phyloP scores from a whole-genome alignment of 2,888 invertebrate genomes.

The Agrotis exclamationis region DNA sequence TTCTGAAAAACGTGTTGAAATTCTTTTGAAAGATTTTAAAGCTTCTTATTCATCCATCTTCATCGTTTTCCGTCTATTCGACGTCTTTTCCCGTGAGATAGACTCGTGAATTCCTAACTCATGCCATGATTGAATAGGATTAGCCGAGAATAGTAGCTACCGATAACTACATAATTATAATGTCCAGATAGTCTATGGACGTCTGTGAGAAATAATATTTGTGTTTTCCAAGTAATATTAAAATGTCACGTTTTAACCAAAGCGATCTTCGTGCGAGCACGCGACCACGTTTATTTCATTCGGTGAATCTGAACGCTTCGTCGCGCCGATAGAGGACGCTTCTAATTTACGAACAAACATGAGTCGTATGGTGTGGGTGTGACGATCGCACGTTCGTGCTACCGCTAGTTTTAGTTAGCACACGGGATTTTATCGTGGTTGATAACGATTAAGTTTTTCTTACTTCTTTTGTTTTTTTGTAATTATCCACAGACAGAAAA shows the following conservation, averaged over 20 bases:
- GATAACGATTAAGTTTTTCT: not conserved
- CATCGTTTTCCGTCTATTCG: constrained; percentile 26
- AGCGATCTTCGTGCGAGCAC: not conserved
- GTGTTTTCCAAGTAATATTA: not conserved
- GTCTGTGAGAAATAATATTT: constrained; percentile 1
- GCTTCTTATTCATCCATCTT: constrained; percentile 30
- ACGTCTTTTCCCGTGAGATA: constrained; percentile 36
- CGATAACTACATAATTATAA: not conserved
- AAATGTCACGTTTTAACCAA: not conserved
- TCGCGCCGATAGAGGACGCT: not conserved
- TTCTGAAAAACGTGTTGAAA: constrained; percentile 25
- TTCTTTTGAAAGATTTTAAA: constrained; percentile 26
- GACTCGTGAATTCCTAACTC: constrained; percentile 28
- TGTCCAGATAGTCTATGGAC: not conserved
- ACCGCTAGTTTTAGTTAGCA: not conserved
- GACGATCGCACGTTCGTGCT: not conserved
- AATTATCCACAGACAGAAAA: too few species aligned
- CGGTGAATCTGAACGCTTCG: not conserved
- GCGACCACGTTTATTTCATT: not conserved
- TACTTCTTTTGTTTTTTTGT: not conserved
- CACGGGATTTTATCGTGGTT: not conserved
- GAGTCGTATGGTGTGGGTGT: too few species aligned
- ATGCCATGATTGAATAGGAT: constrained; percentile 30
- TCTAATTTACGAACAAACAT: not conserved
- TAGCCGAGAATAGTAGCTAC: constrained; percentile 21